Conservation (phyloP, 2,113 vertebrate genomes). For the Periophthalmodon schlosseri region DNA sequence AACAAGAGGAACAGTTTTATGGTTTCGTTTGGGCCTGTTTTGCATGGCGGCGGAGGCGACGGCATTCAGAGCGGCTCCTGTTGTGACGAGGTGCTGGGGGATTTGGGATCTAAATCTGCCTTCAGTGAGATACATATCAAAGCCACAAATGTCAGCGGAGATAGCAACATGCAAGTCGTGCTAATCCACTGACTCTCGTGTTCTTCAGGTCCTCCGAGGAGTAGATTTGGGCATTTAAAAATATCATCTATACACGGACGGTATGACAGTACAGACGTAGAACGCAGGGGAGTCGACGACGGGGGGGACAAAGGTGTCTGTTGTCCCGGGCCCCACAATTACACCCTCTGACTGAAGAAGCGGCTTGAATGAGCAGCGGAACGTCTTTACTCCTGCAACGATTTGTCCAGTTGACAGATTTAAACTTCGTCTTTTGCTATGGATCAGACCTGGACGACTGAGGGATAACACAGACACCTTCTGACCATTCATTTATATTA, state of each 20-base stretch:
- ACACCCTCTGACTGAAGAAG: no score
- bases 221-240: conserved; percentile 1
- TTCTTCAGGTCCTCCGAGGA: conserved; percentile 17
- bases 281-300: no score
- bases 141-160: conserved; percentile 66
- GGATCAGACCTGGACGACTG: no score
- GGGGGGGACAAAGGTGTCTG: no score
- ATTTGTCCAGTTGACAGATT: no score
- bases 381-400: no score
- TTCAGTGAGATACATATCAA: conserved; percentile 63
- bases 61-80: conserved; percentile 13
- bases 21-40: background rate
- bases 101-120: conserved; percentile 66
- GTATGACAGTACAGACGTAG: background rate
- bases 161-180: conserved; percentile 37
- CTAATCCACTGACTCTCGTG: conserved; percentile 59
- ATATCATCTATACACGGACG: background rate
- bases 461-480: no score
- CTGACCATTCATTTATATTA: no score
- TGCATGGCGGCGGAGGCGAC: conserved; percentile 10
- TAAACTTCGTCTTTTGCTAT: no score
- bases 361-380: no score
- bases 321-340: no score
- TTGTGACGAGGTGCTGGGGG: conserved; percentile 48
- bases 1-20: background rate